Percentiles rank a stretch among this genome's conserved stretches.
These are phyloP conservation scores for Caenorhabditis inopinata DNA, from an alignment of 1,140 invertebrate species.

Conservation along the genomic window DNA sequence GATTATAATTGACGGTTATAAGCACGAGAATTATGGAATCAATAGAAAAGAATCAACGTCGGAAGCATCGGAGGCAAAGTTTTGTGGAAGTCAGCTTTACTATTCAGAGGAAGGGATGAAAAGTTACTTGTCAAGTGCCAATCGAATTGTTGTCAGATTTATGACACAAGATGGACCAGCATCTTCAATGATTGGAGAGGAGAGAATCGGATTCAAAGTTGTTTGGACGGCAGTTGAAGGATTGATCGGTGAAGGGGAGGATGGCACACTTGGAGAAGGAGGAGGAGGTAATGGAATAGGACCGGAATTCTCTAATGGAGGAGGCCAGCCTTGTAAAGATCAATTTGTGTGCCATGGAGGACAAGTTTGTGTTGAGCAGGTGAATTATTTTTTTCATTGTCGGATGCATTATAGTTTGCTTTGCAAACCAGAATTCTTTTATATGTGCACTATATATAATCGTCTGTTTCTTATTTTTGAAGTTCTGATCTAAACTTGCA, in stretches of 20 bases:
- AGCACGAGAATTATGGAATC: conserved; percentile 24
- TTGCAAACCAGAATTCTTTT: too few species aligned
- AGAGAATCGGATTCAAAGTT: conserved; percentile 39
- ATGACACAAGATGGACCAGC: conserved; percentile 15
- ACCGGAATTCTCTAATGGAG: too few species aligned
- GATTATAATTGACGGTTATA: conserved; percentile 38
- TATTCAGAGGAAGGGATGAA: conserved; percentile 43
- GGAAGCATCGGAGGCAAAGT: conserved; percentile 29
- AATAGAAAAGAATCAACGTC: not conserved
- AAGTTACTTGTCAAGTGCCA: conserved; percentile 34
- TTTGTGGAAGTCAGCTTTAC: conserved; percentile 39
- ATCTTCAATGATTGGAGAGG: conserved; percentile 21
- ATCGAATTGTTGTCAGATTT: conserved; percentile 36
- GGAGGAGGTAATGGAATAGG: too few species aligned
- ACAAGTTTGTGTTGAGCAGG: conserved; percentile 36
- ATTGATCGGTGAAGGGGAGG: conserved; percentile 5
- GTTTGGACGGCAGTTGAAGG: conserved; percentile 39
- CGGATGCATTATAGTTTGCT: too few species aligned
- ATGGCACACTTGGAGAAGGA: not conserved
- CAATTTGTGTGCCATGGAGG: conserved; percentile 40
- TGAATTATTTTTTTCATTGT: too few species aligned
- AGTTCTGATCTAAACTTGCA: too few species aligned
- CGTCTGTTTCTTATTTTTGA: too few species aligned
- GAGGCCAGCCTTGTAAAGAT: not conserved
- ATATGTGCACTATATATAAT: too few species aligned